Conservation (phyloP, 2,113 vertebrate genomes). For the Mus spicilegus region DNA sequence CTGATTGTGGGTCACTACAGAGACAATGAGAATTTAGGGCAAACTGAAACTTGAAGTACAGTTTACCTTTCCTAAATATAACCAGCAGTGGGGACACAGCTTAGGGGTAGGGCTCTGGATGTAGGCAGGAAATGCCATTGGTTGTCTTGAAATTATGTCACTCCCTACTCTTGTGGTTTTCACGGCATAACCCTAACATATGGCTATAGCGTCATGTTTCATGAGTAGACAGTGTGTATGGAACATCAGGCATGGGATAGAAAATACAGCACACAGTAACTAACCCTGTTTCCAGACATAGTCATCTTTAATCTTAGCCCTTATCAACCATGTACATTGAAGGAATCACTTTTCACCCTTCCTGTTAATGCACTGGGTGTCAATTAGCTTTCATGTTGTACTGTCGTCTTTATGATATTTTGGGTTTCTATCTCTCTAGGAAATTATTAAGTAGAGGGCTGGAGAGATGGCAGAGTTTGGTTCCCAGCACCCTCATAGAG, state of each 20-base stretch:
- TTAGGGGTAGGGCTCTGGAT: neutral
- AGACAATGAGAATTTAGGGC: neutral
- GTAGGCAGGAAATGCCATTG: conserved; percentile 28
- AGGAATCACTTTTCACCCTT: conserved; percentile 4
- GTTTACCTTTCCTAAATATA: conserved; percentile 23
- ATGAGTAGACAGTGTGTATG: neutral
- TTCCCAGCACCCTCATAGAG: neutral
- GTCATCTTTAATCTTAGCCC: neutral
- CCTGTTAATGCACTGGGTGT: neutral
- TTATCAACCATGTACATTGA: neutral
- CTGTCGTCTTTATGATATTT: neutral
- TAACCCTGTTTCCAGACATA: neutral
- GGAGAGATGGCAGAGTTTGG: neutral
- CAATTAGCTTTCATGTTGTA: conserved; percentile 3
- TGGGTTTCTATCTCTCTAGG: neutral
- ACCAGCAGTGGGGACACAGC: neutral
- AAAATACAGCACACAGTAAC: neutral
- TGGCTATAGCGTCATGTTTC: neutral
- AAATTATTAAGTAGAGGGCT: neutral
- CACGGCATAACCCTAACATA: neutral
- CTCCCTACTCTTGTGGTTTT: neutral
- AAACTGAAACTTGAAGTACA: neutral
- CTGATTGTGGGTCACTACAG: neutral
- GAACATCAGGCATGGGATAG: neutral
- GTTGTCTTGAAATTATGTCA: neutral